Percentiles rank a stretch among this genome's conserved stretches.
Conservation (phyloP, 2,888 invertebrate genomes). For the Branchipolynoe longqiensis region DNA sequence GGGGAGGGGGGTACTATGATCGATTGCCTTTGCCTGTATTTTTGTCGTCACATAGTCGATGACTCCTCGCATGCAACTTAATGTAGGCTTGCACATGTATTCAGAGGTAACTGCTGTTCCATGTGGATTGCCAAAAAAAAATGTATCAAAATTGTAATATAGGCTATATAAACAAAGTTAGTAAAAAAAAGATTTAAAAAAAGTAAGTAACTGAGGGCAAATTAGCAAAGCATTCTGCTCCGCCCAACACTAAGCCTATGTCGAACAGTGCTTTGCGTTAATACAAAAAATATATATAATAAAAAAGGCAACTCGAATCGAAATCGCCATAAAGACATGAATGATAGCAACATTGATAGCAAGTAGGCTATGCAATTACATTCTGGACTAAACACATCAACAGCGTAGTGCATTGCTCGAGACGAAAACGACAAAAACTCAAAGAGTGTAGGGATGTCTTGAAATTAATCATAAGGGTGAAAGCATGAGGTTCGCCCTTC, state of each 20-base stretch:
- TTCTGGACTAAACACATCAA: constrained; percentile 7
- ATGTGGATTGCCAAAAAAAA: background rate
- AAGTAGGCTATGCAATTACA: background rate
- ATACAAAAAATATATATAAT: too few relatives aligned
- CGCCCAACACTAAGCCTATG: background rate
- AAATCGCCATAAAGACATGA: background rate
- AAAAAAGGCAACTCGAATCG: background rate
- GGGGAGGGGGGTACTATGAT: too few relatives aligned
- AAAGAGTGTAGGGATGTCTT: background rate
- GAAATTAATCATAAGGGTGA: background rate
- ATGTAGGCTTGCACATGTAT: too few relatives aligned
- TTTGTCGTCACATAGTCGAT: background rate
- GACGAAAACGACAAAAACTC: constrained; percentile 27
- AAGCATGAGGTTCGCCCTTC: background rate
- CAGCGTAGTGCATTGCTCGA: background rate
- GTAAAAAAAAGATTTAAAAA: constrained; percentile 4
- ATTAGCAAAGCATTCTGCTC: constrained; percentile 21
- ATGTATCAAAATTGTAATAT: background rate
- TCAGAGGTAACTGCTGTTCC: too few relatives aligned
- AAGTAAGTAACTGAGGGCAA: background rate
- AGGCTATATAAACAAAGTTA: constrained; percentile 21
- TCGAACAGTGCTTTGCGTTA: background rate
- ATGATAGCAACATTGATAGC: background rate
- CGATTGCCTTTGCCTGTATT: too few relatives aligned
- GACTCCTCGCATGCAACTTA: background rate